These are phyloP conservation scores for Hanleya hanleyi DNA, from an alignment of 2,888 invertebrate species.

Conservation along the genomic window DNA sequence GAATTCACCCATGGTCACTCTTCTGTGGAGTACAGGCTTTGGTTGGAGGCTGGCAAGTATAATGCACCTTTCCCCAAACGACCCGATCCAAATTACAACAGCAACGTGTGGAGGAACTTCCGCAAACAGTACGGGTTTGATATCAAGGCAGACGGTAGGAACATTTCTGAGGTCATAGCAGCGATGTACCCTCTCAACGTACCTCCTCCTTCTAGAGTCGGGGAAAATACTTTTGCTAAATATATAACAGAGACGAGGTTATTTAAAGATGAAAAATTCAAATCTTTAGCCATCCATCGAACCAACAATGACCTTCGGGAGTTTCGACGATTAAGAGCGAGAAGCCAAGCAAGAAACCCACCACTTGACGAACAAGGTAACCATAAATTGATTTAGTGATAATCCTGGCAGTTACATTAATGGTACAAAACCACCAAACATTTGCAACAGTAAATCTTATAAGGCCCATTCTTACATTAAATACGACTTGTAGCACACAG, in stretches of 20 bases:
- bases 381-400: no score
- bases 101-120: slow-evolving; percentile 72
- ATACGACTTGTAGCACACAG: no score
- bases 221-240: slow-evolving; percentile 67
- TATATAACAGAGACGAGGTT: slow-evolving; percentile 66
- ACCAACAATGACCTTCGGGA: slow-evolving; percentile 60
- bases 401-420: no score
- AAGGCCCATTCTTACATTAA: not conserved
- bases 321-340: slow-evolving; percentile 58
- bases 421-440: no score
- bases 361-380: slow-evolving; percentile 69
- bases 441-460: not conserved
- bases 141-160: slow-evolving; percentile 57
- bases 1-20: slow-evolving; percentile 51
- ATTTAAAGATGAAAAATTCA: slow-evolving; percentile 62
- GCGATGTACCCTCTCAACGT: slow-evolving; percentile 71
- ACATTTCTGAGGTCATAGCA: slow-evolving; percentile 68
- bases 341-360: slow-evolving; percentile 68
- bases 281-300: slow-evolving; percentile 57
- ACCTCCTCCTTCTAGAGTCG: slow-evolving; percentile 68
- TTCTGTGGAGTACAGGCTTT: slow-evolving; percentile 59
- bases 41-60: slow-evolving; percentile 72
- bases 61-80: slow-evolving; percentile 58
- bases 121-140: slow-evolving; percentile 64
- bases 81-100: slow-evolving; percentile 67